These are phyloP conservation scores for Nanorana parkeri DNA, from an alignment of 2,113 vertebrate genomes.

Conservation along the genomic window DNA sequence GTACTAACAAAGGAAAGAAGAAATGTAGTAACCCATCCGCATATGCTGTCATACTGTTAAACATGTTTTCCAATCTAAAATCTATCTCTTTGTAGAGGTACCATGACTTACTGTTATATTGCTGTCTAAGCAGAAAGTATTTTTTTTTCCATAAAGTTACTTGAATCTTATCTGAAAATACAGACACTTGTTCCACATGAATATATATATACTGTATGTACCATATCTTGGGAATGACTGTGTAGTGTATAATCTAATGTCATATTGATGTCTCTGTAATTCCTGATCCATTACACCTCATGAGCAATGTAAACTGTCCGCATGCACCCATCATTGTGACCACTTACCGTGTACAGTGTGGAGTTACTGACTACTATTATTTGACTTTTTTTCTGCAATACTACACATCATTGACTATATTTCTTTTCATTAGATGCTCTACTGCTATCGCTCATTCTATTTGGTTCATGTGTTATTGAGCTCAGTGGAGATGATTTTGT, in stretches of 20 bases:
- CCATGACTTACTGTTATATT: no score
- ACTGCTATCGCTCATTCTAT: constrained; percentile 38
- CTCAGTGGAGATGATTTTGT: constrained; percentile 30
- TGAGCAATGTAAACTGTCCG: constrained; percentile 29
- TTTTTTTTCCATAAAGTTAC: no score
- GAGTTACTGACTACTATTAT: constrained; percentile 44
- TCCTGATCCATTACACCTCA: constrained; percentile 20
- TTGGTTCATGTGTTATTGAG: constrained; percentile 12
- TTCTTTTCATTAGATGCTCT: constrained; percentile 45
- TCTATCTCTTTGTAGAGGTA: no score
- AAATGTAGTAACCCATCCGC: no score
- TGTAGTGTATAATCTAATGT: background rate
- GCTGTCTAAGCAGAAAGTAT: no score
- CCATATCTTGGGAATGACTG: background rate
- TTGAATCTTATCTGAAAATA: no score
- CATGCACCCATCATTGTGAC: constrained; percentile 16
- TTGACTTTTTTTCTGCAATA: constrained; percentile 28
- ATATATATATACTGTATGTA: background rate
- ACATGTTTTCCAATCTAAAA: no score
- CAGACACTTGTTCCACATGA: background rate
- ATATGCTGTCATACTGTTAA: no score
- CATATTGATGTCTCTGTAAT: constrained; percentile 19
- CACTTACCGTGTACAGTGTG: constrained; percentile 8
- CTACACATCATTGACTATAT: constrained; percentile 23
- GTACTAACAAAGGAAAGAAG: no score